phyloP scores from a whole-genome alignment of 2,113 vertebrate species.

The Ageneiosus marmoratus region DNA sequence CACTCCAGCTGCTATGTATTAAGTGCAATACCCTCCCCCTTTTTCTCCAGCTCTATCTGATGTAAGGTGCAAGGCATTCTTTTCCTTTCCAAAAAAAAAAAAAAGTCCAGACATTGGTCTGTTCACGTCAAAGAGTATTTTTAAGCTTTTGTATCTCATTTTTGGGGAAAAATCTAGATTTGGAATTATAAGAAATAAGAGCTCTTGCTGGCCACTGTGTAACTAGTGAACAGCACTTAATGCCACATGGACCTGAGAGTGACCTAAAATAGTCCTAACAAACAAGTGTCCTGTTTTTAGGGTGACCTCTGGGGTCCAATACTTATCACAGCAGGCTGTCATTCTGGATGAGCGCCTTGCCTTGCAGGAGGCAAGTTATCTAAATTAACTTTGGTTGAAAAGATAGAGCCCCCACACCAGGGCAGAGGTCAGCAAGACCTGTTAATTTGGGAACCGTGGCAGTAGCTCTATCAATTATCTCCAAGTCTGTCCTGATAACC shows the following conservation, averaged over 20 bases:
- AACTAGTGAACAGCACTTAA: conserved; percentile 64
- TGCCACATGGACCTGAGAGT: conserved; percentile 63
- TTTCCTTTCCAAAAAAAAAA: conserved; percentile 69
- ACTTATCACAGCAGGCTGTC: conserved; percentile 72
- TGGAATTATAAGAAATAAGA: not conserved
- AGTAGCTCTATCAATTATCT: conserved; percentile 71
- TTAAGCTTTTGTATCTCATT: conserved; percentile 22
- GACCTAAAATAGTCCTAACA: conserved; percentile 65
- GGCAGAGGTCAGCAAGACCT: conserved; percentile 72
- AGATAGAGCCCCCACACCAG: conserved; percentile 68
- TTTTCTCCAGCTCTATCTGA: conserved; percentile 71
- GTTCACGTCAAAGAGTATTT: conserved; percentile 58
- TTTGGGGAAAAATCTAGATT: not conserved
- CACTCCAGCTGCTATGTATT: conserved; percentile 74
- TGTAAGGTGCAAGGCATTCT: conserved; percentile 73
- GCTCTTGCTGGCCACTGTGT: not conserved
- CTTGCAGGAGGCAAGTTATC: conserved; percentile 69
- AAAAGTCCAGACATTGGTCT: conserved; percentile 63
- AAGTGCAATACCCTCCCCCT: conserved; percentile 65
- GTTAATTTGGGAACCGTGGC: conserved; percentile 73
- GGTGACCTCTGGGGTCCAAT: conserved; percentile 67
- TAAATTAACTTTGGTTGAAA: conserved; percentile 71
- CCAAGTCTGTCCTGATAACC: conserved; percentile 74
- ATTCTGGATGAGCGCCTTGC: conserved; percentile 64
- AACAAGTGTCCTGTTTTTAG: conserved; percentile 64